phyloP scores from a whole-genome alignment of 2,113 vertebrate species.

The Pseudolaguvia tuberculata region DNA sequence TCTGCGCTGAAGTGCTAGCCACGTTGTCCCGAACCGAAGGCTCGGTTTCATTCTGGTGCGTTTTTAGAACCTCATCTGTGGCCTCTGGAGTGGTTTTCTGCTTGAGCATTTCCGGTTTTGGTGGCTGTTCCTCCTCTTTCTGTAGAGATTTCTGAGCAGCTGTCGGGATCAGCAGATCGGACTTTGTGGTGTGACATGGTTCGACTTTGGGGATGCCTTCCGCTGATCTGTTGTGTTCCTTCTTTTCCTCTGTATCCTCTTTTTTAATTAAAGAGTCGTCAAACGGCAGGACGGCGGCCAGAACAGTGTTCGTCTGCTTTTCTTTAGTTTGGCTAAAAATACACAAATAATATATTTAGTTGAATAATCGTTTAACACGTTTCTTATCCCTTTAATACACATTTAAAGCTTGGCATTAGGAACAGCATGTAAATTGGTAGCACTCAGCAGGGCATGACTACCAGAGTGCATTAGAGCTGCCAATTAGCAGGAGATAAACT shows the following conservation, averaged over 20 bases:
- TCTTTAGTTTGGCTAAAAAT: conserved; percentile 1
- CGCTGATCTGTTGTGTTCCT: not conserved
- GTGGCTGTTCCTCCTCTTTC: not conserved
- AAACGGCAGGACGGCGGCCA: not conserved
- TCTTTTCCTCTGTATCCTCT: not conserved
- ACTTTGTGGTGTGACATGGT: not conserved
- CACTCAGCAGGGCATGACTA: not conserved
- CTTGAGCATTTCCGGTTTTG: not conserved
- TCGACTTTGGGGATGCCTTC: conserved; percentile 3
- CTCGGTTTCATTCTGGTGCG: not conserved
- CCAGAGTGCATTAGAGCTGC: not conserved
- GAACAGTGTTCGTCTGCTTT: not conserved
- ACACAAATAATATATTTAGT: conserved; percentile 2
- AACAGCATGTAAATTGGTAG: not conserved
- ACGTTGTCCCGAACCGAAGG: not conserved
- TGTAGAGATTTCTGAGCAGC: not conserved
- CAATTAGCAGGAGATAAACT: conserved; percentile 10
- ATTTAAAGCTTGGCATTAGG: conserved; percentile 1
- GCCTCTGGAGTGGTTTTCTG: not conserved
- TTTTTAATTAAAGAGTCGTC: not conserved
- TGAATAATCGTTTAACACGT: not conserved
- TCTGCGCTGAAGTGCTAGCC: not conserved
- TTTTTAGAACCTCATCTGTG: conserved; percentile 20
- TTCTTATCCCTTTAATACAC: not conserved
- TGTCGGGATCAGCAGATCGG: conserved; percentile 12